A percentile compares a stretch with the other conserved stretches of the same genome.
phyloP scores from a whole-genome alignment of 2,113 vertebrate species.

The Nymphicus hollandicus region DNA sequence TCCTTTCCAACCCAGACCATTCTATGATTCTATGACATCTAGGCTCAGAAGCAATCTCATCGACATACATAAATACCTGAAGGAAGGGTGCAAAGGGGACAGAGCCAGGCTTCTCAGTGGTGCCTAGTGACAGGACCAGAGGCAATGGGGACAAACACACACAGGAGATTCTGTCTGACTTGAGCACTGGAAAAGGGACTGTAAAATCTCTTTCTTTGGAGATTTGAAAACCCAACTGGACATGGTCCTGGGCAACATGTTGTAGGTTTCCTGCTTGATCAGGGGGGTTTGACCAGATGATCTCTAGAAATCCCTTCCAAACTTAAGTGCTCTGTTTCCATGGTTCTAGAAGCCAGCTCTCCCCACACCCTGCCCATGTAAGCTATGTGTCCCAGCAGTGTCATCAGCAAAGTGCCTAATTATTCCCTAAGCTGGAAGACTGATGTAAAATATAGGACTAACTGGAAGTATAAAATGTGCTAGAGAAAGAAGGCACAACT shows the following conservation, averaged over 20 bases:
- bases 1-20: not conserved
- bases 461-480: not conserved
- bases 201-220: not conserved
- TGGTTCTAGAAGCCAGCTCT: not conserved
- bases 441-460: not conserved
- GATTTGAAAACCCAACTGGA: not conserved
- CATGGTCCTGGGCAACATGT: not conserved
- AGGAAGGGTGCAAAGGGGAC: not conserved
- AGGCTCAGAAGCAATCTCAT: not conserved
- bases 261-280: not conserved
- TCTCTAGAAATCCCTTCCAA: not conserved
- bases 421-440: not conserved
- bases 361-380: not conserved
- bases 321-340: not conserved
- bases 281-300: not conserved
- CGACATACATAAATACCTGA: not conserved
- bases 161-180: not conserved
- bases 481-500: not conserved
- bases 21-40: not conserved
- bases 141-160: not conserved
- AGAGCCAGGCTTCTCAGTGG: not conserved
- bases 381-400: not conserved
- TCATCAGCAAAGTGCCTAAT: not conserved
- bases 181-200: not conserved
- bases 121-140: not conserved